Evolutionary conservation across 2,113 vertebrate species (phyloP), one percentile per base, ranked within the genome.

Genomic region (Sinocyclocheilus grahami): DNA sequence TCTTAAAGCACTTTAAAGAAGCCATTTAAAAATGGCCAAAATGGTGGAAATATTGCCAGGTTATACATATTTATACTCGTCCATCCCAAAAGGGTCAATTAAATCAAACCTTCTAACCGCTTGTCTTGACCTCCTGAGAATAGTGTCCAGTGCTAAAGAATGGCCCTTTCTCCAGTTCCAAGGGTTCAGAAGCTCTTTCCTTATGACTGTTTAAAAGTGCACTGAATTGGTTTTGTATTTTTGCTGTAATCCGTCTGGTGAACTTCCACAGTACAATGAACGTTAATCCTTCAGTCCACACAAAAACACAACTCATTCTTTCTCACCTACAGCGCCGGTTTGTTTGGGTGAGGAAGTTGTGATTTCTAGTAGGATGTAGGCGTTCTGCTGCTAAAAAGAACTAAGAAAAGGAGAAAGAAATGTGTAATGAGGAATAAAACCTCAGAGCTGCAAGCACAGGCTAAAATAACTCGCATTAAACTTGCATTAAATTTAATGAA

Each of bases 401-500:
- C 37, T 5, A n/a, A 72, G 37, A 72, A 72, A 22, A 72, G 9
- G 16, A 71, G 3, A 37, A 71, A 51, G 13, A 51, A 55, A 51
- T 78, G 46, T 78, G 24, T 20, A 78, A 55, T 78, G 51, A 78
- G 48, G 51, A 55, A 4, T 5, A 24, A 78, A 78, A 11, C 16
- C 37, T 72, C 69, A 72, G 69, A 72, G 69, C 69, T 72, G 37
- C 69, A 72, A 72, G 69, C 20, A n/a, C 20, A 42, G 37, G 37
- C 69, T 72, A 42, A 42, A 72, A 67, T 39, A 42, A 62, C 58
- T 62, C 58, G 7, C 58, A 62, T 62, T 62, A 62, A 72, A 72
- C 18, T 42, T 72, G 37, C 69, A 72, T 72, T 72, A 42, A 42
- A 42, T 72, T 72, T 72, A 72, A 72, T 72, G 69, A 72, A 42